Conservation (phyloP, 1,140 invertebrate species). For the Helicoverpa zea region DNA sequence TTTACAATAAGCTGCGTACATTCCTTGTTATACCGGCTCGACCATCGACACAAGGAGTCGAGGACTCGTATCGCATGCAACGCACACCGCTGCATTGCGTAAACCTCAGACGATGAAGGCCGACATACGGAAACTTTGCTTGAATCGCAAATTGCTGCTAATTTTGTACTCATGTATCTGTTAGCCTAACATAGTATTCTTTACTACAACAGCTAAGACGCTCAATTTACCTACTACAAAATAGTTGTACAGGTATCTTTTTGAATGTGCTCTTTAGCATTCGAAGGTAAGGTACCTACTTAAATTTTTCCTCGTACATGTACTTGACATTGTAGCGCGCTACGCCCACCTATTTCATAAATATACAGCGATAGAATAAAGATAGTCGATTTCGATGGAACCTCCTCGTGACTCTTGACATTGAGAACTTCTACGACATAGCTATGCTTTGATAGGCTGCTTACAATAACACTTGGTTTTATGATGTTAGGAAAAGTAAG, state of each 20-base stretch:
- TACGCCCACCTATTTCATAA: slow-evolving; percentile 63
- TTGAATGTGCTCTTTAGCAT: slow-evolving; percentile 46
- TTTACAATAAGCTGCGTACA: background rate
- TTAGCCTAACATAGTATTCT: slow-evolving; percentile 4
- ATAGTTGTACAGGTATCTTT: background rate
- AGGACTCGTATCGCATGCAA: slow-evolving; percentile 57
- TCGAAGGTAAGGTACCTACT: slow-evolving; percentile 15
- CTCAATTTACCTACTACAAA: background rate
- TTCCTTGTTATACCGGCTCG: slow-evolving; percentile 3
- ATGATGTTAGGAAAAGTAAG: slow-evolving; percentile 15
- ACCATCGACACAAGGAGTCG: slow-evolving; percentile 46
- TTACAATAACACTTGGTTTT: background rate
- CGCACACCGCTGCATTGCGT: slow-evolving; percentile 59
- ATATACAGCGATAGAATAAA: slow-evolving; percentile 54
- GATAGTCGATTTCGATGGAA: slow-evolving; percentile 18
- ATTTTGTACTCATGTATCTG: slow-evolving; percentile 55
- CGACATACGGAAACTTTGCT: slow-evolving; percentile 68
- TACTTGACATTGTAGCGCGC: slow-evolving; percentile 70
- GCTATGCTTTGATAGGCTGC: background rate
- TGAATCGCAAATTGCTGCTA: slow-evolving; percentile 64
- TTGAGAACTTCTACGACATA: background rate
- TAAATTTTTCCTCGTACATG: slow-evolving; percentile 63
- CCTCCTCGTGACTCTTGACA: slow-evolving; percentile 17
- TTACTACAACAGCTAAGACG: too few relatives aligned
- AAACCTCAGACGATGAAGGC: slow-evolving; percentile 65